Base-by-base conservation (phyloP, 2,113 vertebrate genomes). In the Dipodomys stephensi region DNA sequence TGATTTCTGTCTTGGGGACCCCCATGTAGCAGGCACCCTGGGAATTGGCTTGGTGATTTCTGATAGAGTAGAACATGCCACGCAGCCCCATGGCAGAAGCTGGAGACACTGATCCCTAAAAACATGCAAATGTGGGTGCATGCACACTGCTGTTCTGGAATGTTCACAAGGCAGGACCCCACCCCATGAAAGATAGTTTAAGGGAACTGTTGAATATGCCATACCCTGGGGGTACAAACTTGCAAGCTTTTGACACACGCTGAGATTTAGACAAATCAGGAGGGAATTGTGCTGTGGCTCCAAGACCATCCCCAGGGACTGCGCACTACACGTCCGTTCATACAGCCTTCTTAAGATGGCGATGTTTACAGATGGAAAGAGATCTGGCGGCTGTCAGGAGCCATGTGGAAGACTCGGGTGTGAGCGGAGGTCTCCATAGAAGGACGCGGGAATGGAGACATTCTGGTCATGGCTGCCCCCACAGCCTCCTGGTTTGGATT, bases 401-500 rank as follows among this genome's bases (percentile, higher is more conserved):
- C 8, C 0, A 0, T 1, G 7, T 12, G 39, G 15, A 23, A 46
- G n/a, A 2, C 11, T 18, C 7, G 11, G 19, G 19, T 7, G 13
- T 7, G 20, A 15, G 44, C 6, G 2, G 7, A 28, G 49, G 13
- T 49, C 9, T 7, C 0, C 2, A 1, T 23, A 30, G 60, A 16
- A 1, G 3, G 25, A 4, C 5, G 7, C 6, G 35, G 20, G 5
- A n/a, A 25, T 0, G 53, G 64, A 16, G 6, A 0, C 0, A 12
- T 6, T 6, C 3, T 13, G 6, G 1, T 25, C 49, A 1, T 3
- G 0, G 18, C 3, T 0, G 23, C 2, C 8, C 3, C 6, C 2
- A 0, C 0, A 2, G 6, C 0, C 7, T 22, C 27, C 30, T 0
- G 1, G 28, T 2, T 2, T 15, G 7, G 11, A 46, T 1, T 19